Evolutionary conservation across 1,140 invertebrate genomes (phyloP).

Genomic region (Brachystomella parvula): DNA sequence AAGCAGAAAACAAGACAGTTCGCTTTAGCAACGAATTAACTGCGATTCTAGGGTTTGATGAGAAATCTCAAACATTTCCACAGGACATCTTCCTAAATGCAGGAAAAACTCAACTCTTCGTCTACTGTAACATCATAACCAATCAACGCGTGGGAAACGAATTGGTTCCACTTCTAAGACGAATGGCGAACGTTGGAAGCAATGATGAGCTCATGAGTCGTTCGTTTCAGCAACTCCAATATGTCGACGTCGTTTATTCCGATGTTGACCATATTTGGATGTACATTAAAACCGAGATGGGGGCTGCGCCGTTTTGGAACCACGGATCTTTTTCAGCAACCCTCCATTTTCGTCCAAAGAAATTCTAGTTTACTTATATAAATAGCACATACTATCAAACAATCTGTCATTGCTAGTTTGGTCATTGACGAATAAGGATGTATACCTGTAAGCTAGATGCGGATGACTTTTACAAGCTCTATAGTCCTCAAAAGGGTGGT

Average conservation of each 20-base stretch:
- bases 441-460: not conserved
- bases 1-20: not conserved
- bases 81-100: not conserved
- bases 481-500: not conserved
- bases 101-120: slow-evolving; percentile 24
- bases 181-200: not conserved
- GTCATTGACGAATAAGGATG: not conserved
- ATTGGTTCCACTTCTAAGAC: slow-evolving; percentile 38
- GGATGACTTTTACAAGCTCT: slow-evolving; percentile 7
- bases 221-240: slow-evolving; percentile 10
- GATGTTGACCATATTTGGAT: slow-evolving; percentile 11
- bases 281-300: slow-evolving; percentile 10
- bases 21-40: not conserved
- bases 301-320: not conserved
- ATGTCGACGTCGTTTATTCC: not conserved
- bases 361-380: not conserved
- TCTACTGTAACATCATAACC: slow-evolving; percentile 41
- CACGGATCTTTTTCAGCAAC: slow-evolving; percentile 10
- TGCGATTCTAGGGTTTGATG: not conserved
- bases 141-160: slow-evolving; percentile 41
- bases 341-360: slow-evolving; percentile 3
- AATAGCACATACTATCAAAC: not conserved
- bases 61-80: not conserved
- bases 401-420: not conserved
- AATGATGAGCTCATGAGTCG: not conserved